Conservation (phyloP, 2,888 invertebrate species). For the Drosophila atripex region DNA sequence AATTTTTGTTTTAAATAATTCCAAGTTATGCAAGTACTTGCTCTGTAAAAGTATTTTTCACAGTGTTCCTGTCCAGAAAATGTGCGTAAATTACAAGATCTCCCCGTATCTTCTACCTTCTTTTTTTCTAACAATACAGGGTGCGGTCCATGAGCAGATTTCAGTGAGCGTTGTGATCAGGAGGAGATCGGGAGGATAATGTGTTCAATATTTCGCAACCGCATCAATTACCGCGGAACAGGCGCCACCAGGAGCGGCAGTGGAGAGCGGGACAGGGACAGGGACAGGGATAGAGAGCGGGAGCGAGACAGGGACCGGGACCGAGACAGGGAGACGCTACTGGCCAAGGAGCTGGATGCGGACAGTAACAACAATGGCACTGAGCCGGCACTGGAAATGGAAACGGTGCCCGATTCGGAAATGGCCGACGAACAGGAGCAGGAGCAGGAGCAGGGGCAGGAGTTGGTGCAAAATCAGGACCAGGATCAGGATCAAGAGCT, state of each 20-base stretch:
- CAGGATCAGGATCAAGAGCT: slow-evolving; percentile 18
- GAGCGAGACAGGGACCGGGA: slow-evolving; percentile 50
- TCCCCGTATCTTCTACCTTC: slow-evolving; percentile 28
- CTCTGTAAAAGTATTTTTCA: not conserved
- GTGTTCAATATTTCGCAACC: slow-evolving; percentile 83
- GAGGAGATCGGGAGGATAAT: slow-evolving; percentile 62
- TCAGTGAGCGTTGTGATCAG: slow-evolving; percentile 36
- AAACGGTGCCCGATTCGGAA: slow-evolving; percentile 29
- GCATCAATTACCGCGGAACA: slow-evolving; percentile 82
- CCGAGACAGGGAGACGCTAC: slow-evolving; percentile 43
- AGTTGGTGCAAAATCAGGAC: slow-evolving; percentile 13
- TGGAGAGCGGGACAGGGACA: slow-evolving; percentile 29
- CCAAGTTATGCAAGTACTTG: not conserved
- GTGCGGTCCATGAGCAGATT: slow-evolving; percentile 39
- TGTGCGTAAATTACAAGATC: slow-evolving; percentile 55
- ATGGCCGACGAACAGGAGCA: slow-evolving; percentile 9
- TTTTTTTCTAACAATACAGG: slow-evolving; percentile 39
- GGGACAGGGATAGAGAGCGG: slow-evolving; percentile 32
- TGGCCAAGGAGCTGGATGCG: slow-evolving; percentile 81
- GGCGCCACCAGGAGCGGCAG: slow-evolving; percentile 69
- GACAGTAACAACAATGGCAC: slow-evolving; percentile 81
- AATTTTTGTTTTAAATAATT: not conserved
- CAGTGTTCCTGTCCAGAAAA: slow-evolving; percentile 43
- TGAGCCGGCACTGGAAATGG: slow-evolving; percentile 36
- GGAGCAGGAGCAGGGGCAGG: slow-evolving; percentile 18